A percentile compares a stretch with the other conserved stretches of the same genome.
Evolutionary conservation across 2,888 invertebrate genomes (phyloP).

Genomic region (Perdita meconis): DNA sequence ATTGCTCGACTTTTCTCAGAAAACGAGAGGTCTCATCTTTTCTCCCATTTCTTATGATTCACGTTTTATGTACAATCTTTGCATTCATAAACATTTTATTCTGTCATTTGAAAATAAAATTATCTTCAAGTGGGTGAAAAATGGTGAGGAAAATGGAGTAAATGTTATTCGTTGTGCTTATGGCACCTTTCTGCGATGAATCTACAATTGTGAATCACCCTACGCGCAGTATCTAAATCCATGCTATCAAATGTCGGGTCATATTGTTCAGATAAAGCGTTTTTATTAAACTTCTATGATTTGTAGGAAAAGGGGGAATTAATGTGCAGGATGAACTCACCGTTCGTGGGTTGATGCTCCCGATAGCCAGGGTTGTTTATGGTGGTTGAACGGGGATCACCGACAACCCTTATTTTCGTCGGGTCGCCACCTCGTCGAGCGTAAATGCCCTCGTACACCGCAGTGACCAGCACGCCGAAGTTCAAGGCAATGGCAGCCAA

Average conservation of each 20-base stretch:
- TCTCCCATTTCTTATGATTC: too few relatives aligned
- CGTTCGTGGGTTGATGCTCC: constrained; percentile 85
- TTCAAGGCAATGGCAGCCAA: constrained; percentile 91
- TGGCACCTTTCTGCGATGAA: too few relatives aligned
- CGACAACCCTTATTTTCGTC: constrained; percentile 87
- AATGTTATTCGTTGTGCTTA: too few relatives aligned
- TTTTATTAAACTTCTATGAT: not conserved
- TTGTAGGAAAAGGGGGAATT: not conserved
- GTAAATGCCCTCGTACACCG: constrained; percentile 92
- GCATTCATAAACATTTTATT: too few relatives aligned
- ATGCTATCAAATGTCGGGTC: not conserved
- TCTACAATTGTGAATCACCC: too few relatives aligned
- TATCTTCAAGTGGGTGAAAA: too few relatives aligned
- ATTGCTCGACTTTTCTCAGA: too few relatives aligned
- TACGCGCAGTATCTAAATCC: too few relatives aligned
- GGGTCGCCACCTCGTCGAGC: constrained; percentile 93
- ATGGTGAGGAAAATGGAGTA: too few relatives aligned
- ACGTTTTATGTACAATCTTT: too few relatives aligned
- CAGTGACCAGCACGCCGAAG: constrained; percentile 90
- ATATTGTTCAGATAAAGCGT: not conserved
- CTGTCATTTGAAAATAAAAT: too few relatives aligned
- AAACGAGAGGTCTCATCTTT: too few relatives aligned
- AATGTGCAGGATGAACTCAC: constrained; percentile 60
- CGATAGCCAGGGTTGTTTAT: constrained; percentile 95
- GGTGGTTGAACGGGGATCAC: constrained; percentile 88